Base-by-base conservation (phyloP, 2,113 vertebrate genomes). In the Myiozetetes cayanensis region DNA sequence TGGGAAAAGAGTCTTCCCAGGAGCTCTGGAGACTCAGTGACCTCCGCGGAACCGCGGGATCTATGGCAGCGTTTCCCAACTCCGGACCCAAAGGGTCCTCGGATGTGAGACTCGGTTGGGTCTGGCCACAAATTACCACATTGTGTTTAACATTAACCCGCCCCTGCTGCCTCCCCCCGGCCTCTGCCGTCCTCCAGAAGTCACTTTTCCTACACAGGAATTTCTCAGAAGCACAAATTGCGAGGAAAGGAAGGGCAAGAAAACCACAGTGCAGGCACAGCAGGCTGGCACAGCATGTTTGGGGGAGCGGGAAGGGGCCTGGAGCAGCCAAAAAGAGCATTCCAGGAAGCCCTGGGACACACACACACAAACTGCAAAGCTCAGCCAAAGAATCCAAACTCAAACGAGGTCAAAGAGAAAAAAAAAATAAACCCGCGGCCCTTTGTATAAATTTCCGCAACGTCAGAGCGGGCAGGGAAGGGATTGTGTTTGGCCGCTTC, bases 11-110 rank as follows among this genome's bases (percentile, higher is more conserved):
- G 56, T 50, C 27, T 77, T 81, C 59, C 55, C 43, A 20, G 55
- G 49, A 39, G 20, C 20, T 28, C n/a, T 7, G 6, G 23, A 37
- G 80, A n/a, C 67, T 49, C 58, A 15, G 6, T 2, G 30, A 63
- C 15, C 56, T 16, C 12, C 0, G 0, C 1, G 35, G 52, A 58
- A 52, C 12, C 9, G 65, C 0, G 2, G 49, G 49, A 68, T 16
- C 43, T 30, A 9, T 6, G 28, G 46, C 71, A 83, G 47, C 43
- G 4, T 56, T 73, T 79, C 79, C 63, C 58, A 88, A 9, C 33
- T 10, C 7, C 33, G 33, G 52, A 39, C 23, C 17, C 55, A 16
- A 56, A 70, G 25, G 33, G 46, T 52, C 80, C 44, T 20, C 7
- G 37, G 24, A 58, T 35, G 35, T 47, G 87, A 49, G 35, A 33